Evolutionary conservation across 2,797 vertebrate species (phyloP), one percentile per base, ranked within the genome.

Genomic region (Emydoidea blandingii): DNA sequence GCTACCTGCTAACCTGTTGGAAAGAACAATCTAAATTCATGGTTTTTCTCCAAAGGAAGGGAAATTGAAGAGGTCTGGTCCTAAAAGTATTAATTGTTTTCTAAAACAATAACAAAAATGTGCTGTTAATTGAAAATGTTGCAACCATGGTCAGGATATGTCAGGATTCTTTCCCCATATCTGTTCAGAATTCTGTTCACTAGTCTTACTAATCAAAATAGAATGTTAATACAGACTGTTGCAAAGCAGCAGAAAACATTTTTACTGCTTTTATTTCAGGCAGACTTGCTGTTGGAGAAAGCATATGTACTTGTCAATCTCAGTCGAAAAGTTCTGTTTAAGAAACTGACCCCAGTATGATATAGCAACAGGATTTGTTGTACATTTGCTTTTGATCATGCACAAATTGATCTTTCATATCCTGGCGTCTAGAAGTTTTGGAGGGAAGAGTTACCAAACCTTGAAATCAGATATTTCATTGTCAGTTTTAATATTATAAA

Each of bases 261-360:
- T 41, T n/a, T 68, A 8, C 34, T 68, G 18, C 65, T 68, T 78
- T 49, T 27, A 29, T 44, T 49, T 18, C 25, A 29, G 27, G 44
- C 44, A 49, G 74, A 18, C 44, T 18, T 31, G 74, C 25, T 78
- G 27, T 49, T 56, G 3, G 87, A 49, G 59, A 91, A 92, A 56
- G 74, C 25, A 31, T 72, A 56, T 2, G 27, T 34, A 12, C 8
- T 88, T 93, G 50, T 16, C 12, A 78, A 72, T 74, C 37, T 89
- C 6, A 11, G 8, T 93, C 92, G n/a, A 89, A 91, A 87, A 91
- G 18, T 6, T 86, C 81, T 7, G 2, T 86, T 87, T 44, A 29
- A 87, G 86, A 87, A 88, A 79, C 34, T 72, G 19, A 72, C 85
- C 53, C 44, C 53, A 47, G 8, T 47, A 4, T 65, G 12, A 72